phyloP scores from a whole-genome alignment of 2,888 invertebrate genomes.

The Atrina japonica region DNA sequence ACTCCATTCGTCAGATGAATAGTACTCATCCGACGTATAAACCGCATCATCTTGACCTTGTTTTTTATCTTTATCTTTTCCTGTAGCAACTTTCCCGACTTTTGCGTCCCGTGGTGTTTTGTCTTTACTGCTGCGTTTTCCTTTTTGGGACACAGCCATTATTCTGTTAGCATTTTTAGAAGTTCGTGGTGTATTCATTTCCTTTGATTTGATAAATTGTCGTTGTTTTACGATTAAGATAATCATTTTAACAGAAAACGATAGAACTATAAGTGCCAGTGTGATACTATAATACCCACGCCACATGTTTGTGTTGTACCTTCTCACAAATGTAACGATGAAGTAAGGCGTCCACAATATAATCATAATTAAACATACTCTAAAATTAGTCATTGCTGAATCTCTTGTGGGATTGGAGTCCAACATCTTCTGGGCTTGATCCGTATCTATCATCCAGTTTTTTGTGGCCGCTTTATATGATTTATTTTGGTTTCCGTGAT shows the following conservation, averaged over 20 bases:
- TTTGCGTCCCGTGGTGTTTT: neutral
- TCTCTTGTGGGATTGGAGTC: constrained; percentile 8
- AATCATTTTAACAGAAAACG: constrained; percentile 4
- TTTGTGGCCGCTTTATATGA: neutral
- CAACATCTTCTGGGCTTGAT: neutral
- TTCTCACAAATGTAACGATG: constrained; percentile 17
- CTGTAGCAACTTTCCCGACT: too few species aligned
- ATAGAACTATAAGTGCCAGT: constrained; percentile 11
- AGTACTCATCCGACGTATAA: neutral
- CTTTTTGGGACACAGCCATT: constrained; percentile 7
- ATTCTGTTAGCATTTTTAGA: constrained; percentile 6
- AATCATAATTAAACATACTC: constrained; percentile 4
- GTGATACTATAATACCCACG: constrained; percentile 12
- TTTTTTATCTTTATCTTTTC: too few species aligned
- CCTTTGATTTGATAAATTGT: constrained; percentile 13
- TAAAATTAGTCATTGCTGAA: constrained; percentile 16
- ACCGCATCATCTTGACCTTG: too few species aligned
- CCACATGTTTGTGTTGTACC: constrained; percentile 1
- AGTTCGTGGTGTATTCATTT: neutral
- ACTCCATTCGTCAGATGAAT: constrained; percentile 24
- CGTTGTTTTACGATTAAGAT: constrained; percentile 5
- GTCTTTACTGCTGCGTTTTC: neutral
- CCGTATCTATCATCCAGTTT: constrained; percentile 11
- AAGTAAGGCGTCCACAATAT: constrained; percentile 21
- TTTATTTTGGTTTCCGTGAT: too few species aligned